phyloP scores from a whole-genome alignment of 1,140 invertebrate species.

The Diplogasteroides magnus region DNA sequence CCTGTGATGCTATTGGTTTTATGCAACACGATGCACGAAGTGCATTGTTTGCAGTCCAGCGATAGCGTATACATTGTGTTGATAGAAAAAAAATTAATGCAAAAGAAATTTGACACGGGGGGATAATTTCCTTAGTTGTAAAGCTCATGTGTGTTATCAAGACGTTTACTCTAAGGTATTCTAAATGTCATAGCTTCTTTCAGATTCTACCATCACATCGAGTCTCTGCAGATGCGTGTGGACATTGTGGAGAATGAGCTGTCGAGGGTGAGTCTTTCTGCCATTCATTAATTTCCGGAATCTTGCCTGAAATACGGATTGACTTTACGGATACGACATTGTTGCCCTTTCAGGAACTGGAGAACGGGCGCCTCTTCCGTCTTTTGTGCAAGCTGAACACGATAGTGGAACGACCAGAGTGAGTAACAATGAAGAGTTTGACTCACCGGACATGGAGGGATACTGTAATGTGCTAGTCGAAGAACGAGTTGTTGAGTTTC shows the following conservation, averaged over 20 bases:
- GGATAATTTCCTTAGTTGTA: too few species aligned
- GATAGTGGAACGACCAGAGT: constrained; percentile 82
- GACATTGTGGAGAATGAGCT: constrained; percentile 85
- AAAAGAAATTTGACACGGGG: too few species aligned
- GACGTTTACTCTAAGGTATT: too few species aligned
- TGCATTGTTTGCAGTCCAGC: too few species aligned
- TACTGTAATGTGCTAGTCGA: too few species aligned
- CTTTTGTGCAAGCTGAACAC: constrained; percentile 81
- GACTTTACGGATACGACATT: not conserved
- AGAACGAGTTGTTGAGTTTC: too few species aligned
- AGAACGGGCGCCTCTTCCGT: constrained; percentile 84
- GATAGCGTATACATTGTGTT: too few species aligned
- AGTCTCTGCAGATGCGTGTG: not conserved
- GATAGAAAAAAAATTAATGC: too few species aligned
- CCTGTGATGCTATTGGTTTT: too few species aligned
- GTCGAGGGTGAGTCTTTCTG: constrained; percentile 62
- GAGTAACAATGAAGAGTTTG: not conserved
- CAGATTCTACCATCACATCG: not conserved
- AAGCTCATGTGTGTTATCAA: too few species aligned
- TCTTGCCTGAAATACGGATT: not conserved
- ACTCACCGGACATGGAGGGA: constrained; percentile 33
- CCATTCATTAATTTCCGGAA: constrained; percentile 7
- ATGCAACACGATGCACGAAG: too few species aligned
- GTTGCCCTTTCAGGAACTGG: constrained; percentile 67
- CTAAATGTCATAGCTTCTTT: too few species aligned